Base-by-base conservation (phyloP, 1,140 invertebrate genomes). In the Zaprionus tsacasi region DNA sequence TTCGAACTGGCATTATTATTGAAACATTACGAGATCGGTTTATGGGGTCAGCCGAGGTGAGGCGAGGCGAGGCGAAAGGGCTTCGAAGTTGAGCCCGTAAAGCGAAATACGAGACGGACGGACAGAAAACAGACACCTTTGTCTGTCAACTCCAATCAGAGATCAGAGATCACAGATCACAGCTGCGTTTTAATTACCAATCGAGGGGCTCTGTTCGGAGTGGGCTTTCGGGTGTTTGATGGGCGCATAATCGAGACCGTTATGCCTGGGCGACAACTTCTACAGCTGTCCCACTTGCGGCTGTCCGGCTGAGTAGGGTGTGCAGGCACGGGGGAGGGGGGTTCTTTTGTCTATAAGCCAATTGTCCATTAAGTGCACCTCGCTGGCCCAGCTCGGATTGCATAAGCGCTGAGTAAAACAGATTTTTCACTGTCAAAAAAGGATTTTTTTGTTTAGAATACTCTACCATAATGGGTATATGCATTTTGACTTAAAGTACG, bases 341-440 rank as follows among this genome's bases (percentile, higher is more conserved):
- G 65, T 45, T 8, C 25, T 7, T 38, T 65, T 71, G 69, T 71
- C 52, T 40, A 11, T 35, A 48, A 61, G 71, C 58, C 71, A 74
- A 70, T 74, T 82, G 77, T 82, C 64, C 80, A 55, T 72, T 83
- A 83, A 79, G 81, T 48, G 72, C 70, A 76, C 58, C 54, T 48
- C 17, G n/a, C 6, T 13, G 43, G 15, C 5, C 21, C 48, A 64
- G 15, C 45, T 63, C 54, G 36, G 64, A 81, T 82, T 82, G 81
- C 81, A 82, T 82, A 82, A 82, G 79, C 61, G 56, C 13, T 21
- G n/a, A 67, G 67, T 57, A 30, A 63, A 54, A 52, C 63, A 75
- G 66, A 82, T 82, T 82, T 85, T 82, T 82, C 81, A 80, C 81
- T 86, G 82, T 86, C 79, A 87, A 76, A 87, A 65, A 82, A 50